A percentile compares a stretch with the other conserved stretches of the same genome.
Evolutionary conservation across 2,113 vertebrate species (phyloP).

Genomic region (Ctenomys sociabilis): DNA sequence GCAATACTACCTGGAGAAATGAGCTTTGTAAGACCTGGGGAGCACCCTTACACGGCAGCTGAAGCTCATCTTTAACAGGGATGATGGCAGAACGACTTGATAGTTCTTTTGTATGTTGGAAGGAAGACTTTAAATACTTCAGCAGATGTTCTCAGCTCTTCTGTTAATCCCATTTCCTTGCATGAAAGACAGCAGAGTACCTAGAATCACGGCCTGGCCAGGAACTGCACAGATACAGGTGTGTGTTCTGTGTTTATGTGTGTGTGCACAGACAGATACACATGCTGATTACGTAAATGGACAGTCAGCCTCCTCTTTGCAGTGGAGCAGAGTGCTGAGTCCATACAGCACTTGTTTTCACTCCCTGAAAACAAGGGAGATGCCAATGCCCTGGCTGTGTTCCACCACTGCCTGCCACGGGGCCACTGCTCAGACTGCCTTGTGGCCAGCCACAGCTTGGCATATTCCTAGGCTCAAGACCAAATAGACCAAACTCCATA

Average conservation of each 20-base stretch:
- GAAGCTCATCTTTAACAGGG: not conserved
- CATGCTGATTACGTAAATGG: not conserved
- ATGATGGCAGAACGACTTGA: not conserved
- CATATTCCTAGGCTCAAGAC: not conserved
- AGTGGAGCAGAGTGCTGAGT: not conserved
- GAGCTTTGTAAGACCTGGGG: conserved; percentile 48
- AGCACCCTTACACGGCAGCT: not conserved
- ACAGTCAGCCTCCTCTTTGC: not conserved
- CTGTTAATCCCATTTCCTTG: not conserved
- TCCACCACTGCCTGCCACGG: not conserved
- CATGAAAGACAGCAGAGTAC: not conserved
- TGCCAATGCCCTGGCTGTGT: no score
- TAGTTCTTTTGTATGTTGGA: not conserved
- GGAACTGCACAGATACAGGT: not conserved
- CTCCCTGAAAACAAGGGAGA: not conserved
- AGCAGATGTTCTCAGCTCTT: not conserved
- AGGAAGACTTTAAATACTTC: conserved; percentile 16
- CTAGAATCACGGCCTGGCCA: not conserved
- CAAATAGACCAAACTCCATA: not conserved
- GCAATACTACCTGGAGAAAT: not conserved
- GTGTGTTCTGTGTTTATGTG: not conserved
- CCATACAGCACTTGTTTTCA: no score
- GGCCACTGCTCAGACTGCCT: not conserved
- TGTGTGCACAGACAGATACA: not conserved
- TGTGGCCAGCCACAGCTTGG: not conserved